Evolutionary conservation across 2,113 vertebrate genomes (phyloP).

Genomic region (human (Homo sapiens)): GRCh38 chr17:53444501-53445000

Average conservation of each 20-base stretch:
- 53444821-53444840: neutral
- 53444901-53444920: neutral
- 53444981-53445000: no score
- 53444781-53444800: neutral
- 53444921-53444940: neutral
- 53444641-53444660: neutral
- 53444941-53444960: neutral
- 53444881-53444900: neutral
- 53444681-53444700: neutral
- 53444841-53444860: neutral
- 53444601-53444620: neutral
- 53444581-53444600: neutral
- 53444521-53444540: neutral
- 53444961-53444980: no score
- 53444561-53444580: neutral
- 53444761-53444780: neutral
- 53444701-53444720: neutral
- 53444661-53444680: neutral
- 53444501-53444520: neutral
- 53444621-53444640: neutral
- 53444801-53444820: neutral
- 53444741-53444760: neutral
- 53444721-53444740: neutral
- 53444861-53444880: neutral
- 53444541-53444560: neutral